These are phyloP conservation scores for Andrena haemorrhoa DNA, from an alignment of 2,888 invertebrate species.

Conservation along the genomic window DNA sequence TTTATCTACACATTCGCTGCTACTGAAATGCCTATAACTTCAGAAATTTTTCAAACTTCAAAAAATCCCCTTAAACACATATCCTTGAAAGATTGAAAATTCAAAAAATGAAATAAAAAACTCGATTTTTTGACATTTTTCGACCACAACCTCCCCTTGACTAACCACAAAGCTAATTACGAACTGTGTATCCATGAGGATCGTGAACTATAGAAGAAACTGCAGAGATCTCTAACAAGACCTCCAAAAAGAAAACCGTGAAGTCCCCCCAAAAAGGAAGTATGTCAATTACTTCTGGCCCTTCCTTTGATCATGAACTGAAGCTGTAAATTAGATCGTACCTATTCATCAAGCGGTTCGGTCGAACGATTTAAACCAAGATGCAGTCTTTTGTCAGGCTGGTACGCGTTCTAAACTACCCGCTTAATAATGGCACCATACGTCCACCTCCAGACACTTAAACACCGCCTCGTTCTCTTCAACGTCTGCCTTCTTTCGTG, in stretches of 20 bases:
- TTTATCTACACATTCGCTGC: too few relatives aligned
- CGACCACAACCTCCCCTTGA: too few relatives aligned
- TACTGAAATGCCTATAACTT: too few relatives aligned
- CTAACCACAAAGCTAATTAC: neutral
- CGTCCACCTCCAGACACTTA: conserved; percentile 50
- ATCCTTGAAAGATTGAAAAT: too few relatives aligned
- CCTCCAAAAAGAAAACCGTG: neutral
- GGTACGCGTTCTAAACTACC: conserved; percentile 22
- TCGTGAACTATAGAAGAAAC: neutral
- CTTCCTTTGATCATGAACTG: neutral
- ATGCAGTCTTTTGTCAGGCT: conserved; percentile 3
- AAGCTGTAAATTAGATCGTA: neutral
- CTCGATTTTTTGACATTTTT: neutral
- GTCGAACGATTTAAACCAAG: conserved; percentile 6
- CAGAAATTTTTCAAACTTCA: too few relatives aligned
- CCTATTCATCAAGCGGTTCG: neutral
- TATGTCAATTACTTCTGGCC: too few relatives aligned
- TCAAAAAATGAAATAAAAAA: neutral
- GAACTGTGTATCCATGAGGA: neutral
- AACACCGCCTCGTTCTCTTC: conserved; percentile 20
- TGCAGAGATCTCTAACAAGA: neutral
- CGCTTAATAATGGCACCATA: conserved; percentile 29
- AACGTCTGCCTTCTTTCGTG: conserved; percentile 61
- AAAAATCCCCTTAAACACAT: too few relatives aligned
- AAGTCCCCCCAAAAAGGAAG: too few relatives aligned